Evolutionary conservation across 2,888 invertebrate species (phyloP).

Genomic region (Cosmia pyralina): DNA sequence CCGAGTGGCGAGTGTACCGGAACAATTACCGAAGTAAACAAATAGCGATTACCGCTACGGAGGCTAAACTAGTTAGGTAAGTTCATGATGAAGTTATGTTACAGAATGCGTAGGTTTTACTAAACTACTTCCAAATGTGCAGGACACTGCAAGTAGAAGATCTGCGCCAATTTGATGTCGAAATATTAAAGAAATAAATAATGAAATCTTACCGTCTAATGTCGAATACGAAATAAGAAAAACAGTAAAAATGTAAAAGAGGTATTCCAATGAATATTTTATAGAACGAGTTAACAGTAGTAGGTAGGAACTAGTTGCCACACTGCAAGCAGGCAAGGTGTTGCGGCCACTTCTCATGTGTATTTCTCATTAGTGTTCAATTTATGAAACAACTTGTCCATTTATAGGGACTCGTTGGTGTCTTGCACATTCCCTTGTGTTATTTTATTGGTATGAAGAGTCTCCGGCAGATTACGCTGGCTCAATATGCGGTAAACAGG

Average conservation of each 20-base stretch:
- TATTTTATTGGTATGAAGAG: constrained; percentile 62
- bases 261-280: constrained; percentile 75
- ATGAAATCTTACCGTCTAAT: constrained; percentile 39
- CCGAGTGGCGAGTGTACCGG: constrained; percentile 75
- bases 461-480: constrained; percentile 67
- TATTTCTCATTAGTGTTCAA: constrained; percentile 56
- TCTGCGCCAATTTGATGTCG: constrained; percentile 49
- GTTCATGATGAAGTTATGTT: constrained; percentile 11
- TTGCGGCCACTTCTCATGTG: constrained; percentile 31
- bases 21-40: constrained; percentile 79
- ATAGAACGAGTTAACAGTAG: constrained; percentile 67
- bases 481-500: constrained; percentile 73
- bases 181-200: constrained; percentile 60
- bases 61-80: constrained; percentile 39
- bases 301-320: constrained; percentile 42
- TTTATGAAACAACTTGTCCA: constrained; percentile 46
- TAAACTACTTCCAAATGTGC: constrained; percentile 10
- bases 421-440: constrained; percentile 22
- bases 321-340: constrained; percentile 45
- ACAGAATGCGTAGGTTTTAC: constrained; percentile 10
- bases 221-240: constrained; percentile 63
- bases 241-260: constrained; percentile 75
- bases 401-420: constrained; percentile 1
- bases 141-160: constrained; percentile 9
- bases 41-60: constrained; percentile 76